These are phyloP conservation scores for Protaetia brevitarsis DNA, from an alignment of 1,140 invertebrate species.

Conservation along the genomic window DNA sequence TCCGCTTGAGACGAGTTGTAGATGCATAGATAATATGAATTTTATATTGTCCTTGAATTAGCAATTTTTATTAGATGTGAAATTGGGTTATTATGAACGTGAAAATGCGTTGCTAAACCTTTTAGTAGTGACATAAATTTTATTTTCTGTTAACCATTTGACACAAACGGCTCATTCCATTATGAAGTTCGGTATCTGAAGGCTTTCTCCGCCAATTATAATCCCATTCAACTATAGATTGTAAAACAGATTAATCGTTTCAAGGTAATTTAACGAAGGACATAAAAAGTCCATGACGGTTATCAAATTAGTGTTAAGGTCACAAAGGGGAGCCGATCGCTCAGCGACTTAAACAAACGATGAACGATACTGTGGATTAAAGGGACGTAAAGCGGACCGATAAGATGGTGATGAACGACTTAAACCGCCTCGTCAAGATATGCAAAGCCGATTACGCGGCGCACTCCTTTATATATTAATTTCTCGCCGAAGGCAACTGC, in stretches of 20 bases:
- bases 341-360: slow-evolving; percentile 15
- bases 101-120: too few relatives aligned
- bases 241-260: background rate
- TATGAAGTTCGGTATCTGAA: too few relatives aligned
- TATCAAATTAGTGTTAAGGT: slow-evolving; percentile 21
- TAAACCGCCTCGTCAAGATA: slow-evolving; percentile 2
- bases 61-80: too few relatives aligned
- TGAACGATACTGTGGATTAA: slow-evolving; percentile 12
- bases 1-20: too few relatives aligned
- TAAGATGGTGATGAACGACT: slow-evolving; percentile 19
- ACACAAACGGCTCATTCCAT: too few relatives aligned
- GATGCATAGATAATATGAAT: too few relatives aligned
- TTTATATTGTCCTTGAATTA: too few relatives aligned
- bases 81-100: too few relatives aligned
- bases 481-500: background rate
- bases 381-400: slow-evolving; percentile 15
- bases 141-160: too few relatives aligned
- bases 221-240: background rate
- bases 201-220: too few relatives aligned
- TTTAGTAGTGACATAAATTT: too few relatives aligned
- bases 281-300: slow-evolving; percentile 4
- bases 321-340: slow-evolving; percentile 8
- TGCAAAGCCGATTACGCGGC: slow-evolving; percentile 13
- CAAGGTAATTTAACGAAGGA: background rate
- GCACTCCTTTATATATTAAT: slow-evolving; percentile 20